Percentiles rank a stretch among this genome's conserved stretches.
These are phyloP conservation scores for Oostethus manadensis DNA, from an alignment of 2,113 vertebrate genomes.

Conservation along the genomic window DNA sequence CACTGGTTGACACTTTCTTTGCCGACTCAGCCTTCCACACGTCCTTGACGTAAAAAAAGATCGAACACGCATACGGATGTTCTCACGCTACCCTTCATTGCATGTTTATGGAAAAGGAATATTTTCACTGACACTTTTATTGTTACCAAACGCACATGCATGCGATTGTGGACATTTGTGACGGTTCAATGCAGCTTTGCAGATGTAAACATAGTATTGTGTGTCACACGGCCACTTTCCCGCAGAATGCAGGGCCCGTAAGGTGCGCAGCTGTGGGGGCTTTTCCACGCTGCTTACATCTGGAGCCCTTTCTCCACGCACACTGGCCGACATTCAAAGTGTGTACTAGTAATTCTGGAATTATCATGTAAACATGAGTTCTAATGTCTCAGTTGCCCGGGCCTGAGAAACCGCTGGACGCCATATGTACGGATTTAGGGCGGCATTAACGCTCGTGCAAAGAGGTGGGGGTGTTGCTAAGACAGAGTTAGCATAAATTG, in stretches of 20 bases:
- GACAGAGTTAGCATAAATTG: too few species aligned
- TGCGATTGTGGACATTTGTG: slow-evolving; percentile 6
- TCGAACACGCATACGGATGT: slow-evolving; percentile 16
- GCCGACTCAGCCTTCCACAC: not conserved
- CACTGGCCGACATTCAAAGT: slow-evolving; percentile 16
- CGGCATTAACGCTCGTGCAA: too few species aligned
- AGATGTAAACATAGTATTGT: slow-evolving; percentile 26
- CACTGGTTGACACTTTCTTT: too few species aligned
- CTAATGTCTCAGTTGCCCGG: slow-evolving; percentile 16
- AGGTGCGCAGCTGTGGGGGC: slow-evolving; percentile 53
- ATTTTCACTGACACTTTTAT: slow-evolving; percentile 23
- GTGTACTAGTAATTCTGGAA: slow-evolving; percentile 43
- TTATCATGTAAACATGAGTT: slow-evolving; percentile 37
- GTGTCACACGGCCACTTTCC: slow-evolving; percentile 14
- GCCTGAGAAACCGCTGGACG: slow-evolving; percentile 15
- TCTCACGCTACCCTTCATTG: not conserved
- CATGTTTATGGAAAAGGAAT: slow-evolving; percentile 39
- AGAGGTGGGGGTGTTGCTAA: too few species aligned
- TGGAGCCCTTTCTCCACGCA: slow-evolving; percentile 35
- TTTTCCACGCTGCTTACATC: slow-evolving; percentile 16
- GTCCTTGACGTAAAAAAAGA: slow-evolving; percentile 1
- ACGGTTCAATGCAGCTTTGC: slow-evolving; percentile 9
- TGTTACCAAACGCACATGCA: slow-evolving; percentile 1
- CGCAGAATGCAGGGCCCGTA: slow-evolving; percentile 30
- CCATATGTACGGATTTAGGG: slow-evolving; percentile 34